A percentile compares a stretch with the other conserved stretches of the same genome.
These are phyloP conservation scores for Typhlomys cinereus DNA, from an alignment of 2,113 vertebrate species.

Conservation along the genomic window DNA sequence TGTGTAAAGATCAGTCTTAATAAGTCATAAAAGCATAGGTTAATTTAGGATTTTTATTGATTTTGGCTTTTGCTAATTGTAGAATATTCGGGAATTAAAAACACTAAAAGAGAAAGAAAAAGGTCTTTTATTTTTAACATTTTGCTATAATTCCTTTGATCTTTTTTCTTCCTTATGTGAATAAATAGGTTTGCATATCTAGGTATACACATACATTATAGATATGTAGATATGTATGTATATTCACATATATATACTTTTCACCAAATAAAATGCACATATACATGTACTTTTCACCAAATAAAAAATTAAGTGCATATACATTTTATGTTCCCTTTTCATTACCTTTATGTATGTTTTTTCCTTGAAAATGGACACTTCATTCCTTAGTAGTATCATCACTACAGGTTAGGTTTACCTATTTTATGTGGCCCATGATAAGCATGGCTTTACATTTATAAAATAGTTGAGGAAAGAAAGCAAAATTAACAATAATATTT, in stretches of 20 bases:
- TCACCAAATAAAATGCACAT: background rate
- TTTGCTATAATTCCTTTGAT: constrained; percentile 19
- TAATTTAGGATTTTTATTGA: background rate
- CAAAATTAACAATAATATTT: constrained; percentile 17
- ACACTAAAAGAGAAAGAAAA: constrained; percentile 12
- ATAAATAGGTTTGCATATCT: background rate
- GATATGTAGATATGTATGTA: background rate
- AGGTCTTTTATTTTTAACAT: background rate
- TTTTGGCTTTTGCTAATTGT: background rate
- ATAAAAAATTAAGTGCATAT: background rate
- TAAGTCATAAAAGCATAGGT: background rate
- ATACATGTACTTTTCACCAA: background rate
- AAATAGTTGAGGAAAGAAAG: background rate
- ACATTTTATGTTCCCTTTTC: background rate
- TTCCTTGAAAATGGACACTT: constrained; percentile 11
- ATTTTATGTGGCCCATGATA: background rate
- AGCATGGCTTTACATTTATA: constrained; percentile 15
- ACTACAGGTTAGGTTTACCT: constrained; percentile 25
- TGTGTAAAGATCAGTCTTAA: constrained; percentile 33
- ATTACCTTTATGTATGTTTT: constrained; percentile 12
- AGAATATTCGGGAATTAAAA: background rate
- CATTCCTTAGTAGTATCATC: constrained; percentile 4
- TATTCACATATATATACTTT: background rate
- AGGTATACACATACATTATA: background rate
- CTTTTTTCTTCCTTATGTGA: background rate